These are phyloP conservation scores for Bombus confusus DNA, from an alignment of 1,140 invertebrate species.

Conservation along the genomic window DNA sequence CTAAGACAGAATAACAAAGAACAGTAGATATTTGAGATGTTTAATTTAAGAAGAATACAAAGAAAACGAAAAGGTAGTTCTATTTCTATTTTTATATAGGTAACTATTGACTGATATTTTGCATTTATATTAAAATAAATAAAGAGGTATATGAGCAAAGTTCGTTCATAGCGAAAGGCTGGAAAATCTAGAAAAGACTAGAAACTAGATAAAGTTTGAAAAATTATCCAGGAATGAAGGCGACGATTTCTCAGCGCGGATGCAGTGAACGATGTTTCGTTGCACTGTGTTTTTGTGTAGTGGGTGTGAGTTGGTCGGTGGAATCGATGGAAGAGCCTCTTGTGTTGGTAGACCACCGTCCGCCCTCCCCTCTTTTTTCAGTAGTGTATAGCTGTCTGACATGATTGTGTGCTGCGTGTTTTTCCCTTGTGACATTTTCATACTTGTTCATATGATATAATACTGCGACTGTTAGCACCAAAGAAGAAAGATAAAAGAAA, in stretches of 20 bases:
- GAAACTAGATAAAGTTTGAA: not conserved
- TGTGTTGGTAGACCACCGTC: conserved; percentile 66
- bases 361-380: conserved; percentile 66
- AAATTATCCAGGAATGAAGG: not conserved
- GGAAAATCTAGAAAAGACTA: too few relatives aligned
- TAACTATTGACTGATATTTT: too few relatives aligned
- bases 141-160: fast-evolving
- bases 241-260: conserved; percentile 26
- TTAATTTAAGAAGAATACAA: not conserved
- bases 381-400: conserved; percentile 69
- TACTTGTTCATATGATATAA: conserved; percentile 1
- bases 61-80: not conserved
- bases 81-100: not conserved
- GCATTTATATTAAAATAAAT: not conserved
- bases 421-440: conserved; percentile 23
- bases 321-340: conserved; percentile 25
- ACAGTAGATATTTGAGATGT: too few relatives aligned
- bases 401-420: conserved; percentile 57
- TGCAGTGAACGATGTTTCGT: conserved; percentile 68
- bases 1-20: too few relatives aligned
- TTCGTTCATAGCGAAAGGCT: not conserved
- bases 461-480: not conserved
- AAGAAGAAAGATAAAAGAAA: not conserved
- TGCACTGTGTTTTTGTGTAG: conserved; percentile 76
- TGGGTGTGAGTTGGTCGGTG: conserved; percentile 72